Base-by-base conservation (phyloP, 2,113 vertebrate species). In the Tringa solitaria region DNA sequence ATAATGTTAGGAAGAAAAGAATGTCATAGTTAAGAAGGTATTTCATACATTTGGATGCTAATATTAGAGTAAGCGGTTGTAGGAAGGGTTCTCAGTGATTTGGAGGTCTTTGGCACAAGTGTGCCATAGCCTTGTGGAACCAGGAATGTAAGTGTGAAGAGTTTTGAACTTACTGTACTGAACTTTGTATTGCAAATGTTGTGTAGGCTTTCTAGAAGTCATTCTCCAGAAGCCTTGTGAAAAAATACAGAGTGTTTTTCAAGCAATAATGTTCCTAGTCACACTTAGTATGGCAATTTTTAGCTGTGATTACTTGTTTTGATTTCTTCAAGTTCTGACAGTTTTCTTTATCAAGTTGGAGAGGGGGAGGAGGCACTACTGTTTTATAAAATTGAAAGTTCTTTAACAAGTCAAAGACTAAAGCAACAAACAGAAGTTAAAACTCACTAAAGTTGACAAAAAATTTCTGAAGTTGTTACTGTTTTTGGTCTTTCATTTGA, bases 11-110 rank as follows among this genome's bases (percentile, higher is more conserved):
- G 16, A 68, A 18, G 26, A 54, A 32, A 20, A 21, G 3, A 53
- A 4, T 4, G 6, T 20, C 5, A 9, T 8, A 8, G 8, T 45
- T 4, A 13, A 33, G 8, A 22, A 37, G 8, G 22, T 19, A 10
- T 8, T 81, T 24, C 0, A 3, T 32, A 1, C 8, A 39, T 3
- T 1, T 21, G 2, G 14, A 5, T 48, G 14, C 28, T 67, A 8
- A 59, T 67, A 10, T 41, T 65, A 56, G 26, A 59, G 26, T 12
- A 64, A 30, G 46, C 35, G 26, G 28, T 5, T 45, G 26, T 45
- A 21, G 37, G 68, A 51, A 69, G 54, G 4, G 12, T 32, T 84
- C 26, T 24, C 5, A 4, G 3, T 13, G 39, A 33, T 19, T 46
- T 11, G 2, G 22, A 48, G 24, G 43, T 19, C 10, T 70, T 35